These are phyloP conservation scores for Mixornis gularis DNA, from an alignment of 2,113 vertebrate species.

Conservation along the genomic window DNA sequence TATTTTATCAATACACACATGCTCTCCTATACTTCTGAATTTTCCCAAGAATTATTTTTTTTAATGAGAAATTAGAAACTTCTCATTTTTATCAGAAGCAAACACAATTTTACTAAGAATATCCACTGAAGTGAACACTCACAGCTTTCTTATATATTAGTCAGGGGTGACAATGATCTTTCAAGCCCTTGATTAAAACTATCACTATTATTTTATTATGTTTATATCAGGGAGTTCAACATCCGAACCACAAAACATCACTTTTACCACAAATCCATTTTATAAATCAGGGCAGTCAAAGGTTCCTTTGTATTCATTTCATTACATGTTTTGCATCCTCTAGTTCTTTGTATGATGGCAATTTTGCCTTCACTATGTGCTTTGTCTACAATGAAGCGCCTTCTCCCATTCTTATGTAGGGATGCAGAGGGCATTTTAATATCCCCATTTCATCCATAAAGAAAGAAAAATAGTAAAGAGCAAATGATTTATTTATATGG, in stretches of 20 bases:
- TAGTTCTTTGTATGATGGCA: neutral
- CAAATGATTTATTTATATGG: conserved; percentile 62
- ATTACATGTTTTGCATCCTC: neutral
- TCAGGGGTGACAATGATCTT: neutral
- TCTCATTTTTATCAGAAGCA: neutral
- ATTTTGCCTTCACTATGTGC: neutral
- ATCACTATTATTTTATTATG: neutral
- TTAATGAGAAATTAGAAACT: neutral
- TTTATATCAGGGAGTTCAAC: neutral
- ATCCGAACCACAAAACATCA: neutral
- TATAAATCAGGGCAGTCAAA: neutral
- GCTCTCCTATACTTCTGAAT: neutral
- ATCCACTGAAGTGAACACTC: neutral
- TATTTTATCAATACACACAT: neutral
- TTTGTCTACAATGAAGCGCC: neutral
- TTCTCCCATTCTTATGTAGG: neutral
- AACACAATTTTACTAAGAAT: neutral
- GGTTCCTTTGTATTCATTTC: neutral
- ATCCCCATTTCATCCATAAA: conserved; percentile 22
- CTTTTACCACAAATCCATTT: neutral
- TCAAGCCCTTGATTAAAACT: neutral
- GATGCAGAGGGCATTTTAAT: conserved; percentile 15
- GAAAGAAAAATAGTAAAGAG: conserved; percentile 58
- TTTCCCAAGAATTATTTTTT: neutral
- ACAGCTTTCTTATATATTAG: neutral